Evolutionary conservation across 2,113 vertebrate genomes (phyloP).

Genomic region (Oenanthe melanoleuca): DNA sequence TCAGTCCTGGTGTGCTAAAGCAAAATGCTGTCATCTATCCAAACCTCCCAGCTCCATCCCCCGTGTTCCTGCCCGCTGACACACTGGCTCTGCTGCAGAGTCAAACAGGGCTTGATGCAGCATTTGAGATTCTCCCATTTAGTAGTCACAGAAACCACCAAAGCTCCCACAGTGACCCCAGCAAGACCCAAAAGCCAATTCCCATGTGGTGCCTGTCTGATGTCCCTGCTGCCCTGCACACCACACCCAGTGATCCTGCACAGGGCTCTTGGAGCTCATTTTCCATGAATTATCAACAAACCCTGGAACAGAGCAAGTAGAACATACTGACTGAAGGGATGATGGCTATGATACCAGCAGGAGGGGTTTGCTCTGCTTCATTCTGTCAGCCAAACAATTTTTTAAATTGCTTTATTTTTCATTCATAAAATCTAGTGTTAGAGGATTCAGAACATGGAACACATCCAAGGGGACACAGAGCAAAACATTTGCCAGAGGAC

Average conservation of each 20-base stretch:
- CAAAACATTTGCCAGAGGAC: neutral
- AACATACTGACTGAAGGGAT: neutral
- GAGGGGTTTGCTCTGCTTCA: neutral
- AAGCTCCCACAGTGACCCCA: neutral
- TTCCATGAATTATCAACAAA: rapidly evolving
- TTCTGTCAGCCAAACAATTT: neutral
- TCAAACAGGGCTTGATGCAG: neutral
- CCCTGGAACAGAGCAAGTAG: rapidly evolving
- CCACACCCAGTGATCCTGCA: rapidly evolving
- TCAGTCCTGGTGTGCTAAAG: neutral
- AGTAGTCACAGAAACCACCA: neutral
- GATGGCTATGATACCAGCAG: neutral
- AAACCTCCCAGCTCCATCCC: rapidly evolving
- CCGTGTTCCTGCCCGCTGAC: rapidly evolving
- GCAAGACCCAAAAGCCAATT: neutral
- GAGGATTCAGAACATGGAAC: neutral
- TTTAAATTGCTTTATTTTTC: neutral
- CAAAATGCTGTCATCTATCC: neutral
- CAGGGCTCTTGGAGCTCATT: neutral
- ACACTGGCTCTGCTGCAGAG: neutral
- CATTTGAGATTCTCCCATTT: neutral
- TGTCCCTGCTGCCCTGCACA: neutral
- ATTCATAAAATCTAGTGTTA: neutral
- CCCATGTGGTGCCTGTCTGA: neutral
- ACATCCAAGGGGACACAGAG: neutral